phyloP scores from a whole-genome alignment of 2,113 vertebrate species.

The Corydoras sp. region DNA sequence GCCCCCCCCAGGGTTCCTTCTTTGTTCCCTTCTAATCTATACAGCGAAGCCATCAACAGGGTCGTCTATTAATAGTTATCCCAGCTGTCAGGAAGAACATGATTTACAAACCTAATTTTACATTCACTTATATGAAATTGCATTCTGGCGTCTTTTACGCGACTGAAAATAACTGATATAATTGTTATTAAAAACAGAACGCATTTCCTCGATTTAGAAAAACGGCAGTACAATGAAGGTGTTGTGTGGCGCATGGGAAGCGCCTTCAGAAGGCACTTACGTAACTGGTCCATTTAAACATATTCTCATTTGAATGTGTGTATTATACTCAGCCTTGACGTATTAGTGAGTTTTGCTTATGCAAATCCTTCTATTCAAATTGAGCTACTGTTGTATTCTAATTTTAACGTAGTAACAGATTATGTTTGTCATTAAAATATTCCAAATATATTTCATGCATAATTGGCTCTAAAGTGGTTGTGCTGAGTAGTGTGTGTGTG shows the following conservation, averaged over 20 bases:
- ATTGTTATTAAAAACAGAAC: background rate
- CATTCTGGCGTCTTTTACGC: too few species aligned
- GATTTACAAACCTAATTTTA: constrained; percentile 10
- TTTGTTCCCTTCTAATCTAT: constrained; percentile 36
- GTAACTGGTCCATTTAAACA: constrained; percentile 30
- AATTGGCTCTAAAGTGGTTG: too few species aligned
- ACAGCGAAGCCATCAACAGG: constrained; percentile 14
- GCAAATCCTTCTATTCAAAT: constrained; percentile 13
- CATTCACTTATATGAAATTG: background rate
- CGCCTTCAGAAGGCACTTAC: constrained; percentile 8
- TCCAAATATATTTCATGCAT: too few species aligned
- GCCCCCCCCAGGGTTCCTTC: constrained; percentile 15
- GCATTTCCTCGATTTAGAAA: background rate
- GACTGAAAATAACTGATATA: background rate
- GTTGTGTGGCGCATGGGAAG: constrained; percentile 6
- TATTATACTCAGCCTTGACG: background rate
- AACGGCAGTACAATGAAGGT: background rate
- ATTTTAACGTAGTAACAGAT: background rate
- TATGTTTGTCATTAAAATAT: background rate
- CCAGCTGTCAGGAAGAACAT: constrained; percentile 1
- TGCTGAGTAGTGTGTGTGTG: background rate
- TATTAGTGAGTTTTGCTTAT: background rate
- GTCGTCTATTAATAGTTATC: constrained; percentile 30
- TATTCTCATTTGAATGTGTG: constrained; percentile 29
- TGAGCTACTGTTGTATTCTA: background rate